A percentile compares a stretch with the other conserved stretches of the same genome.
Conservation (phyloP, 1,140 invertebrate species). For the Scaptomyza montana region DNA sequence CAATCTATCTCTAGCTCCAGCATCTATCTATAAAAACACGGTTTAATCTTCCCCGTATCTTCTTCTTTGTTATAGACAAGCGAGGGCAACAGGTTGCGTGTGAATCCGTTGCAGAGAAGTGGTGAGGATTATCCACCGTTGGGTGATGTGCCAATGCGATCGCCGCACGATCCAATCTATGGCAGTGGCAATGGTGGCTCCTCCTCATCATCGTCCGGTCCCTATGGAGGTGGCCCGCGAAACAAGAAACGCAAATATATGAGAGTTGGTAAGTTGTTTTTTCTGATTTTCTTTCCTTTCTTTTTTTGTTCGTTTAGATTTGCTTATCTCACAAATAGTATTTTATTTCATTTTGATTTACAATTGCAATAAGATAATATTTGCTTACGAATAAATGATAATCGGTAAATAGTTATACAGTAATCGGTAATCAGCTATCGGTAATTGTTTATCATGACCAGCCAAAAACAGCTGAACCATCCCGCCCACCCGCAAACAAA, state of each 20-base stretch:
- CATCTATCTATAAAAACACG: too few species aligned
- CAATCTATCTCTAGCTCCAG: too few species aligned
- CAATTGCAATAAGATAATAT: constrained; percentile 49
- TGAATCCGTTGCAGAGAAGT: constrained; percentile 90
- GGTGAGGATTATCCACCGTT: constrained; percentile 80
- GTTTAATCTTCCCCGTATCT: too few species aligned
- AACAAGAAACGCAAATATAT: constrained; percentile 84
- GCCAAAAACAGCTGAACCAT: constrained; percentile 11
- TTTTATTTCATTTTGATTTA: constrained; percentile 61
- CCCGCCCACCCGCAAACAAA: constrained; percentile 40
- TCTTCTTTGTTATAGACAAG: constrained; percentile 77
- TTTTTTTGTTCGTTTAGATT: neutral
- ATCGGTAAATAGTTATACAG: constrained; percentile 20
- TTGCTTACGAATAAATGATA: constrained; percentile 18
- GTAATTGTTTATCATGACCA: constrained; percentile 43
- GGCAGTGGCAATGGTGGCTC: constrained; percentile 22
- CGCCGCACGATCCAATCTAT: constrained; percentile 49
- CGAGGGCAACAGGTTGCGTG: constrained; percentile 87
- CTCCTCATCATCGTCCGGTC: constrained; percentile 3
- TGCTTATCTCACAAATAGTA: constrained; percentile 23
- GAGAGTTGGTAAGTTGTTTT: constrained; percentile 83
- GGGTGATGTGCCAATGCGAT: constrained; percentile 70
- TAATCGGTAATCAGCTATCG: constrained; percentile 24
- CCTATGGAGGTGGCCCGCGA: constrained; percentile 55
- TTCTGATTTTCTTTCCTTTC: neutral